Evolutionary conservation across 2,888 invertebrate species (phyloP).

Genomic region (Tipula lateralis): DNA sequence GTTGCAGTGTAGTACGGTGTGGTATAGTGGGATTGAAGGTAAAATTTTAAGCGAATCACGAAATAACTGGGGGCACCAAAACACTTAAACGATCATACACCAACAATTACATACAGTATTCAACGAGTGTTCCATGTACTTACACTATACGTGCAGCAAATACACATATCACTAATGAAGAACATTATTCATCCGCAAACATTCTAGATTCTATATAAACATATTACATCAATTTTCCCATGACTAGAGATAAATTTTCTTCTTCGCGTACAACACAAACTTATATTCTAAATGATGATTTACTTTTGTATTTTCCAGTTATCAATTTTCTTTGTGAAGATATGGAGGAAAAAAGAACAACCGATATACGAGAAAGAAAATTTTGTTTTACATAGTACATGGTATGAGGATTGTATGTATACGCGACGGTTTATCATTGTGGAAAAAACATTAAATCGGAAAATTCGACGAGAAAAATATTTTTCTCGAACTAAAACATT

Average conservation of each 20-base stretch:
- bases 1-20: too few species aligned
- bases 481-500: neutral
- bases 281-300: neutral
- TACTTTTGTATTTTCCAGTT: conserved; percentile 19
- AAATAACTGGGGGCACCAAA: too few species aligned
- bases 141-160: neutral
- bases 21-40: too few species aligned
- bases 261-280: neutral
- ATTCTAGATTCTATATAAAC: neutral
- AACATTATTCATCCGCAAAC: neutral
- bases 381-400: too few species aligned
- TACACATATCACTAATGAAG: neutral
- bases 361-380: neutral
- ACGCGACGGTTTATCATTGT: neutral
- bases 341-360: neutral
- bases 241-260: neutral
- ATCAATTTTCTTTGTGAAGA: neutral
- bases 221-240: neutral
- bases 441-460: neutral
- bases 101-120: too few species aligned
- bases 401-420: neutral
- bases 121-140: neutral
- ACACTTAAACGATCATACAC: too few species aligned
- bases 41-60: too few species aligned
- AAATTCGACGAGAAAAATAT: neutral